A percentile compares a stretch with the other conserved stretches of the same genome.
phyloP scores from a whole-genome alignment of 2,888 invertebrate genomes.

The Sinohyriopsis cumingii region DNA sequence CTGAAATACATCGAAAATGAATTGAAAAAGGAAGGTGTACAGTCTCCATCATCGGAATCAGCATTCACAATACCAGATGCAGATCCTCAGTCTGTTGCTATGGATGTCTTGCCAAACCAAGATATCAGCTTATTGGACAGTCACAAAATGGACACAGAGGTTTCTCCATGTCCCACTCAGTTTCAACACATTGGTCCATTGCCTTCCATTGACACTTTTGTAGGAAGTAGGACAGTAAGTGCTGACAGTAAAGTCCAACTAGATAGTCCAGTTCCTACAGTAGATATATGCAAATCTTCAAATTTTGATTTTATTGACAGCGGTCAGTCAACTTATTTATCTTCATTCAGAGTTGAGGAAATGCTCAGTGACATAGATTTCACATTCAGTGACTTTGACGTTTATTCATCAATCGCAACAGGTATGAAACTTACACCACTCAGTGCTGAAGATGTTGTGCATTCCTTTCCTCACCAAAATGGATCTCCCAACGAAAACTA shows the following conservation, averaged over 20 bases:
- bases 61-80: conserved; percentile 39
- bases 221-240: conserved; percentile 23
- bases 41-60: conserved; percentile 33
- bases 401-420: conserved; percentile 66
- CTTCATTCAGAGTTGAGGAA: conserved; percentile 45
- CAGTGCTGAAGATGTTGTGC: conserved; percentile 72
- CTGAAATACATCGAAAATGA: conserved; percentile 90
- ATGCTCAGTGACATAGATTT: conserved; percentile 73
- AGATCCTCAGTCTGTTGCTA: conserved; percentile 40
- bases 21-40: conserved; percentile 77
- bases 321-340: conserved; percentile 22
- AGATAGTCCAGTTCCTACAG: conserved; percentile 14
- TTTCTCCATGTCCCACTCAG: conserved; percentile 8
- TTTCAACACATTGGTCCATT: conserved; percentile 29
- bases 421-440: conserved; percentile 68
- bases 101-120: conserved; percentile 42
- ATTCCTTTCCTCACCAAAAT: conserved; percentile 66
- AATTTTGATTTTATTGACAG: conserved; percentile 25
- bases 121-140: conserved; percentile 5
- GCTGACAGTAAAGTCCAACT: conserved; percentile 15
- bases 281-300: conserved; percentile 21
- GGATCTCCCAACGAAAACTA: conserved; percentile 37
- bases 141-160: conserved; percentile 20
- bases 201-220: conserved; percentile 51
- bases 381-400: conserved; percentile 76